Base-by-base conservation (phyloP, 64 coral and sea anemone genomes). In the Porites australiensis region DNA sequence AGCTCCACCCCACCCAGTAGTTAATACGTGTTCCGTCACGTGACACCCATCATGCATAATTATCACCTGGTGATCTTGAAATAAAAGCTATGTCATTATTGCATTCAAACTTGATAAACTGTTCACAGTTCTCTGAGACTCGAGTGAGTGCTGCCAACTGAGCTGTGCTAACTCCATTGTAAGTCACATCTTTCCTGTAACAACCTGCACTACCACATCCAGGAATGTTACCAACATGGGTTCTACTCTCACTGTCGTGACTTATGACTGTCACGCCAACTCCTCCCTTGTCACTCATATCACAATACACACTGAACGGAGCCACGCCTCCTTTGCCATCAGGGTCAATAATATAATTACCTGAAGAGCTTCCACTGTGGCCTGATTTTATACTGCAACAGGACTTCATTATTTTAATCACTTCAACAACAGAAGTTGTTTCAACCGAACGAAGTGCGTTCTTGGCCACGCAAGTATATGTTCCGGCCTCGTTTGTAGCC, bases 221-320 rank as follows among this genome's bases (percentile, higher is more conserved):
- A 75, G 2, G 14, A 37, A 37, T 37, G 10, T 44, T 74, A 74
- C 12, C 73, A 50, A 75, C 73, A 18, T 75, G 47, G 14, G 44
- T 72, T 73, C 64, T 51, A 19, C 70, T 50, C 70, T 88, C 86
- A 37, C 67, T 88, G 49, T 88, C 9, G 23, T 88, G 86, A 75
- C 70, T 88, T 45, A 75, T 43, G 2, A 74, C 13, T 13, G 70
- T 88, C 86, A 88, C 86, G 13, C 86, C 70, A 88, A 88, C 86
- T n/a, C 49, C 69, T 8, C 59, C 58, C 21, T 61, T 88, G 86
- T 88, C 50, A 88, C 70, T 59, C 70, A 88, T 88, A 53, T 88
- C 86, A 19, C 86, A 88, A 51, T 61, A 74, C 70, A 88, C 86
- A 12, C 12, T 88, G 13, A 88, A 88, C 2, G 70, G 70, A 58